phyloP scores from a whole-genome alignment of 2,888 invertebrate species.

The Baronia brevicornis region DNA sequence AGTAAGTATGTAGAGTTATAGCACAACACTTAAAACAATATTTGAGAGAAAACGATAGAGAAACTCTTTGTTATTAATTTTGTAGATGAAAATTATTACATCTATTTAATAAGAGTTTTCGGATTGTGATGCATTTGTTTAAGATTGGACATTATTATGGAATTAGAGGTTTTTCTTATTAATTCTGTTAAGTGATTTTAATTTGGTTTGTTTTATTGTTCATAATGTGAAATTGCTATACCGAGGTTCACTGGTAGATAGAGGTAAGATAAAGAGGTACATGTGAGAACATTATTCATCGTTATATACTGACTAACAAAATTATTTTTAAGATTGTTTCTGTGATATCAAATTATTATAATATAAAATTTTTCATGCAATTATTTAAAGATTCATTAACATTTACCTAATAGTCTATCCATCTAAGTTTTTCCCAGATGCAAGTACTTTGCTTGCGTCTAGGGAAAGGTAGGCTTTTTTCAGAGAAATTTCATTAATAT shows the following conservation, averaged over 20 bases:
- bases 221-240: slow-evolving; percentile 45
- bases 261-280: too few relatives aligned
- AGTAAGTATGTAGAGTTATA: slow-evolving; percentile 10
- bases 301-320: not conserved
- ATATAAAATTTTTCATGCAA: not conserved
- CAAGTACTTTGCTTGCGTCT: too few relatives aligned
- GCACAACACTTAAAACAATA: slow-evolving; percentile 16
- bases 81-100: slow-evolving; percentile 18
- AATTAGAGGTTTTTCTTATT: slow-evolving; percentile 15
- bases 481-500: too few relatives aligned
- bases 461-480: too few relatives aligned
- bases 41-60: slow-evolving; percentile 18
- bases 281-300: too few relatives aligned
- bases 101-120: slow-evolving; percentile 11
- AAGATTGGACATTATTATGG: slow-evolving; percentile 10
- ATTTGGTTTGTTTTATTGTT: slow-evolving; percentile 29
- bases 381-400: not conserved
- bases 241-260: slow-evolving; percentile 44
- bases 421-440: too few relatives aligned
- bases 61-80: slow-evolving; percentile 27
- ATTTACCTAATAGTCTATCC: too few relatives aligned
- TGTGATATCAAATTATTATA: not conserved
- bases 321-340: not conserved
- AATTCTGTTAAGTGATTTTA: too few relatives aligned
- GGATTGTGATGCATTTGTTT: slow-evolving; percentile 9